Conservation (phyloP, 2,888 invertebrate genomes). For the Macrophya annulata region DNA sequence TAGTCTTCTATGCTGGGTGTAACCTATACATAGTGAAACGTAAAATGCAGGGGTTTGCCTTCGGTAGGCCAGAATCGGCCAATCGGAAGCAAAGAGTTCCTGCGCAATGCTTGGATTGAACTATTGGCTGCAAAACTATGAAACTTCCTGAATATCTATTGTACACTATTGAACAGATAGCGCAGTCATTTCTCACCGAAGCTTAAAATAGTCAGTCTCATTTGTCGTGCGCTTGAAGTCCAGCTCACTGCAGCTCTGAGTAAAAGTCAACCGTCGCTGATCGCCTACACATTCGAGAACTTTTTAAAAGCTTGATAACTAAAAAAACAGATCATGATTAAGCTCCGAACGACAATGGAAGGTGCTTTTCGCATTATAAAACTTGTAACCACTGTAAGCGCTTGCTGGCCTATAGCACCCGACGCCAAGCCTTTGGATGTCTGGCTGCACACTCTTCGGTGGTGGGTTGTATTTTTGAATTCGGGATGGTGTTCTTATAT, state of each 20-base stretch:
- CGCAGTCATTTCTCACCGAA: background rate
- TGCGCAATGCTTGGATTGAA: background rate
- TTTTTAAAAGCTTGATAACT: background rate
- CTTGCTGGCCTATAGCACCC: background rate
- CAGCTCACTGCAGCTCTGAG: background rate
- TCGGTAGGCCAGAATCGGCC: background rate
- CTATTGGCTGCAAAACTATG: no score
- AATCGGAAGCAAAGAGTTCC: background rate
- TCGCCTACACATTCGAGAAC: background rate
- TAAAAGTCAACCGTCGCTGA: background rate
- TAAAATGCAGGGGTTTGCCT: background rate
- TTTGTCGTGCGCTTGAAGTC: background rate
- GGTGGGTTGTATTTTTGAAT: background rate
- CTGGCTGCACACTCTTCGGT: background rate
- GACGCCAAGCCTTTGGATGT: background rate
- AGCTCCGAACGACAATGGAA: slow-evolving; percentile 20
- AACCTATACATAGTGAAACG: background rate
- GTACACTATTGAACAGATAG: background rate
- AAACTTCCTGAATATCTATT: slow-evolving; percentile 8
- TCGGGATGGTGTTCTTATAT: background rate
- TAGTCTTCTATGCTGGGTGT: no score
- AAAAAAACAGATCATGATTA: background rate
- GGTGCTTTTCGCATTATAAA: background rate
- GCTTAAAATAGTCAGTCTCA: background rate
- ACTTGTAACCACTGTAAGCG: background rate